Evolutionary conservation across 2,113 vertebrate species (phyloP), one percentile per base, ranked within the genome.

Genomic region (Hipposideros armiger): DNA sequence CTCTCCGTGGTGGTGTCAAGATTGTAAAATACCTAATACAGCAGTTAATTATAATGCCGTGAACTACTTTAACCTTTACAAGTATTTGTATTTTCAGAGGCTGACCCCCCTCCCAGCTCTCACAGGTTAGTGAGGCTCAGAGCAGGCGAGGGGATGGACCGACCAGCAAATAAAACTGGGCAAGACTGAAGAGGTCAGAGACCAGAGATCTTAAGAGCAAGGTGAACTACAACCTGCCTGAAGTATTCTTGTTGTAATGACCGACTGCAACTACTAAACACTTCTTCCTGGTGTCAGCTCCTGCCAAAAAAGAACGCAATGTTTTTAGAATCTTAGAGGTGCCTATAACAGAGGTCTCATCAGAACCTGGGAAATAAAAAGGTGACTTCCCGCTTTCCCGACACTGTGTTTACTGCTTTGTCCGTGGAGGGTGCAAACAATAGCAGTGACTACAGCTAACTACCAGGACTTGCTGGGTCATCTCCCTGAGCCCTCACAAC

Each of bases 21-120:
- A 96, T 66, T 96, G 94, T 95, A 97, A 98, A 98, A 98, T 70
- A 98, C 91, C 93, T 97, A 98, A 97, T 95, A 89, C 3, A 4
- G 93, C 87, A 97, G 96, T 98, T 98, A 98, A 98, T 98, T 98
- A 97, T 92, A 97, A 96, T 69, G 52, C 78, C 2, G 13, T 52
- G 86, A 93, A 36, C 84, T 83, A 64, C 96, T 95, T 97, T 97
- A 98, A 97, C 97, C 97, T 98, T 98, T 96, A 92, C 87, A 96
- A 95, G 97, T 97, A 97, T 62, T 36, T 30, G 0, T 36, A 0
- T 95, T 98, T 97, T 91, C 54, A 58, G 80, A 6, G 2, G 73
- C 93, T 95, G 93, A 82, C 89, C 82, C 45, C 50, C 52, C 58
- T 86, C 77, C 70, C 56, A 67, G 82, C 76, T 83, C 95, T 76